These are phyloP conservation scores for Wasmannia auropunctata DNA, from an alignment of 1,140 invertebrate species.

Conservation along the genomic window DNA sequence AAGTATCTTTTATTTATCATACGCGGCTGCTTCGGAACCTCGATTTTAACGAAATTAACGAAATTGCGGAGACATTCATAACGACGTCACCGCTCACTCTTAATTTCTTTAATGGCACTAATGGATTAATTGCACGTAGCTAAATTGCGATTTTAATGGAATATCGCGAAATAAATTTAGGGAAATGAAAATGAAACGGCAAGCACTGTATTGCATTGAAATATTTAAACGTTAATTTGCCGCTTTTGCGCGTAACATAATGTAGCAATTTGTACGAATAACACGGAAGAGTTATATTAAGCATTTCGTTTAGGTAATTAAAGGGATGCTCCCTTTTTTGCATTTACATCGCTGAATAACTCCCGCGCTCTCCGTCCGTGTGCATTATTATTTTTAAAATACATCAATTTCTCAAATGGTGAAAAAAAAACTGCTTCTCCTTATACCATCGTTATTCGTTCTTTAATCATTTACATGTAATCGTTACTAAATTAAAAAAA, in stretches of 20 bases:
- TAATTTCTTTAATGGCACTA: constrained; percentile 30
- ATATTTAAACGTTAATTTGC: constrained; percentile 32
- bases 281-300: neutral
- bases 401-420: neutral
- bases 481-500: constrained; percentile 14
- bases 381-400: neutral
- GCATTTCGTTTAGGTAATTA: neutral
- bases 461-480: neutral
- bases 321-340: neutral
- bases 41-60: constrained; percentile 10
- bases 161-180: constrained; percentile 8
- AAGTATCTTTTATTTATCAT: constrained; percentile 12
- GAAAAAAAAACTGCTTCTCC: neutral
- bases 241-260: neutral
- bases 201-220: neutral
- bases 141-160: constrained; percentile 24
- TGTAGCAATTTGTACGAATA: constrained; percentile 5
- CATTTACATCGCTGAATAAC: neutral
- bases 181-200: constrained; percentile 19
- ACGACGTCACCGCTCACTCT: neutral
- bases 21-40: neutral
- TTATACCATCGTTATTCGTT: too few species aligned
- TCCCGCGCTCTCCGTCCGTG: too few species aligned
- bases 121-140: neutral
- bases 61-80: constrained; percentile 41